A percentile compares a stretch with the other conserved stretches of the same genome.
Evolutionary conservation across 2,113 vertebrate species (phyloP).

Genomic region (Callocephalon fimbriatum): DNA sequence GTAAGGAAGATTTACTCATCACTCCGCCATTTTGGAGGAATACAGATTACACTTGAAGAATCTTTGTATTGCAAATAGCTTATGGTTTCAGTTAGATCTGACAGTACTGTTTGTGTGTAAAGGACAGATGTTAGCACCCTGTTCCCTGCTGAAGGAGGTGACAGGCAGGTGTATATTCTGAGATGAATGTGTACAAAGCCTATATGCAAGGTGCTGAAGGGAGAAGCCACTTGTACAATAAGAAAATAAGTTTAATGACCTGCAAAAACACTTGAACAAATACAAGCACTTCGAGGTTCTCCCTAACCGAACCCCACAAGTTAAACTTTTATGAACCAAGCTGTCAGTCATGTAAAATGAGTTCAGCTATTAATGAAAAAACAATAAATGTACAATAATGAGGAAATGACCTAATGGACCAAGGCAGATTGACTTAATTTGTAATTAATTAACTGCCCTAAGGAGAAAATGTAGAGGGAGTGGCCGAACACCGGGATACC

Average conservation of each 20-base stretch:
- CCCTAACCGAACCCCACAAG: not conserved
- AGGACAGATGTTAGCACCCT: not conserved
- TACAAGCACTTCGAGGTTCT: not conserved
- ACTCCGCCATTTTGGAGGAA: not conserved
- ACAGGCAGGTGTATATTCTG: not conserved
- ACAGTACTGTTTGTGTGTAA: not conserved
- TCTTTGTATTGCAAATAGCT: not conserved
- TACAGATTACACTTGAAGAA: not conserved
- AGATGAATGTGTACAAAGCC: not conserved
- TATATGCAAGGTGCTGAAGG: not conserved
- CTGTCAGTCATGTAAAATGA: slow-evolving; percentile 49
- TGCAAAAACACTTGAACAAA: slow-evolving; percentile 15
- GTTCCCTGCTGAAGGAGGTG: not conserved
- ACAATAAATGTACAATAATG: slow-evolving; percentile 47
- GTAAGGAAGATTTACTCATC: not conserved
- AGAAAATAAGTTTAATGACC: not conserved
- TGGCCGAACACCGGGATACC: slow-evolving; percentile 7
- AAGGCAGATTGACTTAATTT: slow-evolving; percentile 55
- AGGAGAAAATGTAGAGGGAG: slow-evolving; percentile 29
- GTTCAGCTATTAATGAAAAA: slow-evolving; percentile 56
- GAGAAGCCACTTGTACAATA: not conserved
- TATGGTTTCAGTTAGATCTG: not conserved
- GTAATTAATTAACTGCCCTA: slow-evolving; percentile 58
- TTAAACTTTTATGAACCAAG: not conserved
- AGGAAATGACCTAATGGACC: slow-evolving; percentile 68